Conservation (phyloP, 2,888 invertebrate species). For the Tanytarsus gracilentus region DNA sequence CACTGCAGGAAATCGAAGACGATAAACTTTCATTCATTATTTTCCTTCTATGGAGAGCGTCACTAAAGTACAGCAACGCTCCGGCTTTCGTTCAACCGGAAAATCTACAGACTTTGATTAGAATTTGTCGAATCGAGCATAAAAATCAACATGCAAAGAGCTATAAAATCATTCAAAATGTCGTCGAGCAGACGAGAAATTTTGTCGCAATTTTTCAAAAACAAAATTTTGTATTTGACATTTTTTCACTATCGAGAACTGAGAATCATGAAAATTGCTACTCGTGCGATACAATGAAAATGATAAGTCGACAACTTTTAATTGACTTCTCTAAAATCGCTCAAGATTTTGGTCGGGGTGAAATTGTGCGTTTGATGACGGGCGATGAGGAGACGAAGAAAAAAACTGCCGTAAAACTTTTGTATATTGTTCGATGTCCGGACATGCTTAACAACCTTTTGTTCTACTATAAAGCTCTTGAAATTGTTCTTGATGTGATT, state of each 20-base stretch:
- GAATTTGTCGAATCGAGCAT: slow-evolving; percentile 13
- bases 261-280: slow-evolving; percentile 29
- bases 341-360: slow-evolving; percentile 42
- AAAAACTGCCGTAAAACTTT: slow-evolving; percentile 40
- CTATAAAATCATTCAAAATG: slow-evolving; percentile 20
- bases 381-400: slow-evolving; percentile 37
- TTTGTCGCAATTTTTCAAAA: slow-evolving; percentile 39
- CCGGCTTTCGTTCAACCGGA: slow-evolving; percentile 9
- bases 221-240: slow-evolving; percentile 39
- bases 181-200: slow-evolving; percentile 39
- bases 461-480: slow-evolving; percentile 39
- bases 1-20: neutral
- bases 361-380: slow-evolving; percentile 38
- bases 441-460: slow-evolving; percentile 39
- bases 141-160: slow-evolving; percentile 10
- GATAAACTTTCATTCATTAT: slow-evolving; percentile 3
- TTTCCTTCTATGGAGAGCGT: slow-evolving; percentile 12
- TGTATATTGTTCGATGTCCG: slow-evolving; percentile 38
- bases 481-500: slow-evolving; percentile 37
- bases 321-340: slow-evolving; percentile 40
- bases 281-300: slow-evolving; percentile 34
- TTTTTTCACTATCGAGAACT: slow-evolving; percentile 37
- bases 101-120: slow-evolving; percentile 17
- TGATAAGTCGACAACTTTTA: slow-evolving; percentile 37
- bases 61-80: slow-evolving; percentile 11